Conservation (phyloP, 2,797 vertebrate species). For the Aulostomus chinensis region DNA sequence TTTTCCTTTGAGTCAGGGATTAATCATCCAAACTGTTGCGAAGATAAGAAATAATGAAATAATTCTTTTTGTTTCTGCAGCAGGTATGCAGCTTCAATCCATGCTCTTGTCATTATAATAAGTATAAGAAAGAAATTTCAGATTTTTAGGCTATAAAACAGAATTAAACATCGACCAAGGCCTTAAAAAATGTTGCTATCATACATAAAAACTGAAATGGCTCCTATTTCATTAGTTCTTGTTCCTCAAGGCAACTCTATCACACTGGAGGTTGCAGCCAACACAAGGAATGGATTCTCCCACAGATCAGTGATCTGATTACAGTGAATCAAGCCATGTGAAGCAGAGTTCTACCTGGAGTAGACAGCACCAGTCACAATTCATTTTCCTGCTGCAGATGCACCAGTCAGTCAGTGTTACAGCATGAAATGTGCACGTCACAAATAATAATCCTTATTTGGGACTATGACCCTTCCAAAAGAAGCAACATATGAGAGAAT, state of each 20-base stretch:
- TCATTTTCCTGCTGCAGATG: slow-evolving; percentile 43
- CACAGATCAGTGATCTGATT: slow-evolving; percentile 42
- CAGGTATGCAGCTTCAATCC: background rate
- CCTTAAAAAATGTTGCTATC: slow-evolving; percentile 7
- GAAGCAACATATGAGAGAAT: slow-evolving; percentile 12
- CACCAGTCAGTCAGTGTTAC: slow-evolving; percentile 33
- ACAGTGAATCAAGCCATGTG: slow-evolving; percentile 47
- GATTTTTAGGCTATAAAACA: slow-evolving; percentile 9
- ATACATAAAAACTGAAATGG: slow-evolving; percentile 22
- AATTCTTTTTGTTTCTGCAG: background rate
- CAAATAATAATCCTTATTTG: slow-evolving; percentile 35
- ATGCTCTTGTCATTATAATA: background rate
- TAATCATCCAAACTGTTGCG: too few species aligned
- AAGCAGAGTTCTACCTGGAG: slow-evolving; percentile 38
- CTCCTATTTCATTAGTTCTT: slow-evolving; percentile 28
- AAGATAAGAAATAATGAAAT: slow-evolving; percentile 7
- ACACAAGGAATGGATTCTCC: slow-evolving; percentile 53
- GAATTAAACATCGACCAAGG: slow-evolving; percentile 19
- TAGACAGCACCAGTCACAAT: slow-evolving; percentile 53
- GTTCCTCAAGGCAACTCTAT: slow-evolving; percentile 31
- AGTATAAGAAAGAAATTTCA: background rate
- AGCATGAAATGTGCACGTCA: slow-evolving; percentile 43
- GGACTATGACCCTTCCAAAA: slow-evolving; percentile 27
- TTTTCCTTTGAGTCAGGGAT: background rate
- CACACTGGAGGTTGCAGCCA: slow-evolving; percentile 32